Percentiles rank a stretch among this genome's conserved stretches.
These are phyloP conservation scores for Avahi laniger DNA, from an alignment of 2,797 vertebrate genomes.

Conservation along the genomic window DNA sequence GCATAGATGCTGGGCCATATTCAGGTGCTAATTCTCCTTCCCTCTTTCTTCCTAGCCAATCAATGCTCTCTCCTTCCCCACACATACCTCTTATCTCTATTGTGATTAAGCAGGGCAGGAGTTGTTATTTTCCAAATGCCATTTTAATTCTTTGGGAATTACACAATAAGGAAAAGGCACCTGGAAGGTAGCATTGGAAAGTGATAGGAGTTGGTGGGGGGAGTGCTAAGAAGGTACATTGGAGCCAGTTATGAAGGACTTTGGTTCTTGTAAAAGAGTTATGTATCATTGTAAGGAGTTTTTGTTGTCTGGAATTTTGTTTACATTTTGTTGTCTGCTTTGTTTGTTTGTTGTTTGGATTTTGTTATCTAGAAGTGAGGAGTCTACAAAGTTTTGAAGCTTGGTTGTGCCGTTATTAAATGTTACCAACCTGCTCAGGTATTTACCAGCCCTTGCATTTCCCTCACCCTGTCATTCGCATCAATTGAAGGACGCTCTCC, in stretches of 20 bases:
- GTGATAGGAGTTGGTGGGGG: background rate
- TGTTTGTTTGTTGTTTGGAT: background rate
- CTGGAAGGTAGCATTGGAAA: background rate
- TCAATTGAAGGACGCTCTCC: background rate
- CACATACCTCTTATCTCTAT: background rate
- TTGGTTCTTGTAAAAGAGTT: background rate
- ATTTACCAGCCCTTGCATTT: background rate
- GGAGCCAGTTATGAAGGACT: background rate
- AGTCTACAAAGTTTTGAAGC: background rate
- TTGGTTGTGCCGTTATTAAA: background rate
- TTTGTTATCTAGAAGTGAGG: background rate
- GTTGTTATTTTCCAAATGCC: background rate
- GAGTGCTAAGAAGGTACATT: background rate
- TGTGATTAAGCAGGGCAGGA: background rate
- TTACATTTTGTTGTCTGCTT: background rate
- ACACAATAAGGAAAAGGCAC: background rate
- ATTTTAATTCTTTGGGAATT: constrained; percentile 19
- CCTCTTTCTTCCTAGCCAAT: background rate
- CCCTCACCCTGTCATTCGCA: background rate
- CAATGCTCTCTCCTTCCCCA: background rate
- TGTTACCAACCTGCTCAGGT: background rate
- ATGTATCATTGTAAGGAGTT: background rate
- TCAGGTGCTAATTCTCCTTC: background rate
- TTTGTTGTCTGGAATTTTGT: constrained; percentile 4
- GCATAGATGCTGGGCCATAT: background rate